A percentile compares a stretch with the other conserved stretches of the same genome.
phyloP scores from a whole-genome alignment of 2,888 invertebrate species.

The Dynastes tityus region DNA sequence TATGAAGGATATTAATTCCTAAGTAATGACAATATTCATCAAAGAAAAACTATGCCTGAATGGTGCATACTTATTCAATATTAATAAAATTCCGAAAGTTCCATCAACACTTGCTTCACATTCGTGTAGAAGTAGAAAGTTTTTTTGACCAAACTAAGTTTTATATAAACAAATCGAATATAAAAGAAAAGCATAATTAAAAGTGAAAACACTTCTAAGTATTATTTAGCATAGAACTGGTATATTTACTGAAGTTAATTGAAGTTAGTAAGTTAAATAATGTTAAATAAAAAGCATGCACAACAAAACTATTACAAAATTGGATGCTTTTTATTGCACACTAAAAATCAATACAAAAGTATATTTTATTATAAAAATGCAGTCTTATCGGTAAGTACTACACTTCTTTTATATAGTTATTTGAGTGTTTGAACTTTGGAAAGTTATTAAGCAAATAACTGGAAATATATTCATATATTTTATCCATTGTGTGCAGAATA shows the following conservation, averaged over 20 bases:
- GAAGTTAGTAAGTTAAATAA: no score
- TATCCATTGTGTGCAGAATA: constrained; percentile 39
- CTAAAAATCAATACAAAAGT: constrained; percentile 1
- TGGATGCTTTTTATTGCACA: constrained; percentile 22
- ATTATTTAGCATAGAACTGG: no score
- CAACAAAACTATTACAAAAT: constrained; percentile 1
- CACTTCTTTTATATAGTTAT: constrained; percentile 26
- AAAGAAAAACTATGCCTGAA: no score
- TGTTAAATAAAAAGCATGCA: not conserved
- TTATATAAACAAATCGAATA: no score
- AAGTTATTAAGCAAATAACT: constrained; percentile 9
- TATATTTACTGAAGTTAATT: no score
- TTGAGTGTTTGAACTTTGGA: constrained; percentile 31
- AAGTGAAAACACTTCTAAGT: no score
- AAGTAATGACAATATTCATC: no score
- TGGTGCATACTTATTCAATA: not conserved
- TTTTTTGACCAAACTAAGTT: no score
- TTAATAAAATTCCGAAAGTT: constrained; percentile 10
- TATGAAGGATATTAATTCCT: no score
- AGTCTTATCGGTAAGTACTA: not conserved
- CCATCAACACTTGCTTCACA: not conserved
- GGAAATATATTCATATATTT: constrained; percentile 25
- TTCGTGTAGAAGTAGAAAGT: no score
- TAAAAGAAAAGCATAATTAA: no score
- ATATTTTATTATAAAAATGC: constrained; percentile 15